phyloP scores from a whole-genome alignment of 2,113 vertebrate genomes.

The Pteruthius melanotis region DNA sequence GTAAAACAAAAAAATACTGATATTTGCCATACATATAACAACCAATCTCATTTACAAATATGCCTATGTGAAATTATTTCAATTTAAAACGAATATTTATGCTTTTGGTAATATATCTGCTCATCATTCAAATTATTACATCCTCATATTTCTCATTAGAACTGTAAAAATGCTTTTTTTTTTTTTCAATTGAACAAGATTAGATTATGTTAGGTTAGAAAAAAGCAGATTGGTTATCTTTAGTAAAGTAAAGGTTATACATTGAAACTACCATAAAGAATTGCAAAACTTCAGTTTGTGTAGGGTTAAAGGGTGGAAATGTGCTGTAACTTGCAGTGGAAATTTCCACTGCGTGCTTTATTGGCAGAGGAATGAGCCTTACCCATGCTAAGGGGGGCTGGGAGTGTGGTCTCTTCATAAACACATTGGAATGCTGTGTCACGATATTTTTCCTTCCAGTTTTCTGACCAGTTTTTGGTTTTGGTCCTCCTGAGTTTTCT shows the following conservation, averaged over 20 bases:
- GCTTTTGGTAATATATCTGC: not conserved
- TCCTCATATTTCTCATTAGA: not conserved
- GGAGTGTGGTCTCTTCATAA: conserved; percentile 33
- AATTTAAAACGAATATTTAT: not conserved
- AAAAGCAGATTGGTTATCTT: conserved; percentile 29
- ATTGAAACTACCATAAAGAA: conserved; percentile 40
- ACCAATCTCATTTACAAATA: not conserved
- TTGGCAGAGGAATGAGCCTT: conserved; percentile 43
- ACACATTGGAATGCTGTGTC: conserved; percentile 43
- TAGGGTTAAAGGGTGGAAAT: conserved; percentile 61
- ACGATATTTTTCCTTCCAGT: not conserved
- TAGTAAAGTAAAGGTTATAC: conserved; percentile 32
- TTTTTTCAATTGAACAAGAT: not conserved
- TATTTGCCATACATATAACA: not conserved
- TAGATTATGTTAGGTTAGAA: not conserved
- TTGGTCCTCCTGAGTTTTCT: not conserved
- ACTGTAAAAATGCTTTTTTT: not conserved
- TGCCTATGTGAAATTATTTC: not conserved
- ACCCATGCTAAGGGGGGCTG: not conserved
- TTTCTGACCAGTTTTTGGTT: not conserved
- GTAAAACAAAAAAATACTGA: not conserved
- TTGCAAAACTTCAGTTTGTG: conserved; percentile 39
- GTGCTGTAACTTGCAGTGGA: conserved; percentile 59
- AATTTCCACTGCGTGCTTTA: conserved; percentile 70
- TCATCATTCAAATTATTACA: not conserved